Evolutionary conservation across 2,888 invertebrate species (phyloP).

Genomic region (Luffia ferchaultella): DNA sequence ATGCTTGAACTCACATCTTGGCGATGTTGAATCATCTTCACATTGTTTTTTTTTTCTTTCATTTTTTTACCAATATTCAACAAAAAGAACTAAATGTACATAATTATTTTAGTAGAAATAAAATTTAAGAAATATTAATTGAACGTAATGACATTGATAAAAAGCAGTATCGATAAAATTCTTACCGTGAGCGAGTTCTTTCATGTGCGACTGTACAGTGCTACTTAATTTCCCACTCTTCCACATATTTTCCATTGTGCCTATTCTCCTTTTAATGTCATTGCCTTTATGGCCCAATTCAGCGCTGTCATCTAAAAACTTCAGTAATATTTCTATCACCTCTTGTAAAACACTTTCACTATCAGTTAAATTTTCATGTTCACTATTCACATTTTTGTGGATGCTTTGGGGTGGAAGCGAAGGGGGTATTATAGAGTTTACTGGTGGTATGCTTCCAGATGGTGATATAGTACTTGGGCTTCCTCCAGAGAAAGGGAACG

Average conservation of each 20-base stretch:
- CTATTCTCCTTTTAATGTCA: conserved; percentile 62
- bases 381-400: conserved; percentile 9
- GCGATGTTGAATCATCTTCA: too few relatives aligned
- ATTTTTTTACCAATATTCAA: too few relatives aligned
- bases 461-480: conserved; percentile 19
- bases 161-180: too few relatives aligned
- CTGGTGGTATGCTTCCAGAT: conserved; percentile 34
- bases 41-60: too few relatives aligned
- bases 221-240: conserved; percentile 56
- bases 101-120: too few relatives aligned
- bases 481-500: conserved; percentile 47
- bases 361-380: conserved; percentile 25
- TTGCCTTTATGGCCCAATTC: conserved; percentile 49
- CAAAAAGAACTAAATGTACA: too few relatives aligned
- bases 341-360: conserved; percentile 34
- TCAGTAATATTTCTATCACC: conserved; percentile 36
- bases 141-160: too few relatives aligned
- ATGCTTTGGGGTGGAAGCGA: conserved; percentile 17
- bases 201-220: conserved; percentile 51
- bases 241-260: conserved; percentile 67
- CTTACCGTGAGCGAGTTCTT: conserved; percentile 63
- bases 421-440: conserved; percentile 15
- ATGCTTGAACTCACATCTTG: too few relatives aligned
- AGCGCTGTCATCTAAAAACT: conserved; percentile 35
- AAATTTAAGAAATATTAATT: too few relatives aligned